Evolutionary conservation across 2,888 invertebrate genomes (phyloP).

Genomic region (Theretra japonica): DNA sequence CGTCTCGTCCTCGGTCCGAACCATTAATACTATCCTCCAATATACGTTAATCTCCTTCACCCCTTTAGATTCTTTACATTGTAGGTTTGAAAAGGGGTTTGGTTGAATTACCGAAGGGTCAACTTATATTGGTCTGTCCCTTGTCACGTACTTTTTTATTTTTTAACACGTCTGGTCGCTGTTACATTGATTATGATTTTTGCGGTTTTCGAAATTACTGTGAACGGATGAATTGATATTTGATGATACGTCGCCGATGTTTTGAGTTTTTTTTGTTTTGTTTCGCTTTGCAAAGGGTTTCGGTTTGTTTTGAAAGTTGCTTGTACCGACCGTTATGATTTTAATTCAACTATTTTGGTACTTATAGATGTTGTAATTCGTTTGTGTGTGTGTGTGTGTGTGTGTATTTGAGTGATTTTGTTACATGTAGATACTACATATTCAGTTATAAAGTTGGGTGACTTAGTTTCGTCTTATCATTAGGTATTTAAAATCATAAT

Average conservation of each 20-base stretch:
- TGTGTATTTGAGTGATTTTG: conserved; percentile 41
- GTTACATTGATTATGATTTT: conserved; percentile 81
- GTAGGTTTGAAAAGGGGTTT: not conserved
- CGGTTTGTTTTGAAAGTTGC: not conserved
- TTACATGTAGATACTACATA: too few relatives aligned
- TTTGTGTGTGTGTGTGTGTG: conserved; percentile 30
- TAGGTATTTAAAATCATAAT: too few relatives aligned
- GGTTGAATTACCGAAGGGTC: conserved; percentile 42
- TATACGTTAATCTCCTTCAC: conserved; percentile 27
- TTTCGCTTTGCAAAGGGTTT: not conserved
- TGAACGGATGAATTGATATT: conserved; percentile 65
- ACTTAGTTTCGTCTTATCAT: too few relatives aligned
- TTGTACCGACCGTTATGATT: not conserved
- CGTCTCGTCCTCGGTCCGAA: conserved; percentile 71
- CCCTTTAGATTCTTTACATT: not conserved
- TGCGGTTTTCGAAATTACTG: conserved; percentile 61
- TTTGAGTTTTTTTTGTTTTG: not conserved
- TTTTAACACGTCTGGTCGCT: conserved; percentile 74
- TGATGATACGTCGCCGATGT: conserved; percentile 52
- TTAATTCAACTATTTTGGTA: not conserved
- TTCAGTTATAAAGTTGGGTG: too few relatives aligned
- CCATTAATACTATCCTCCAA: conserved; percentile 74
- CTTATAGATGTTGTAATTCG: not conserved
- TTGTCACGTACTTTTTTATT: conserved; percentile 69
- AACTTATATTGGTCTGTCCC: conserved; percentile 58